phyloP scores from a whole-genome alignment of 2,888 invertebrate genomes.

The Apotomis turbidana region DNA sequence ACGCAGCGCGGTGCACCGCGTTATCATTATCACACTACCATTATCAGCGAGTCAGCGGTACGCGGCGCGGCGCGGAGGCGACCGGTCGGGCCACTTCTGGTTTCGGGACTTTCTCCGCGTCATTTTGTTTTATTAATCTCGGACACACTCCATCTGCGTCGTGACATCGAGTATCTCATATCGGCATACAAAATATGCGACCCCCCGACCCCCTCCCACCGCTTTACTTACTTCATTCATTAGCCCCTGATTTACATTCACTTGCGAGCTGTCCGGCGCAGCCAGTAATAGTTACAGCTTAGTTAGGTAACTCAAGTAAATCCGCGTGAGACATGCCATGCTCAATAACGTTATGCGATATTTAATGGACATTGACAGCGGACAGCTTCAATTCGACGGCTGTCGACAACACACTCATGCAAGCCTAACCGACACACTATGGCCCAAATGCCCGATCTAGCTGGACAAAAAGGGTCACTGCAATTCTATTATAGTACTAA shows the following conservation, averaged over 20 bases:
- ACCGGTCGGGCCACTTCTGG: slow-evolving; percentile 13
- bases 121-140: slow-evolving; percentile 11
- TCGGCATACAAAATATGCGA: slow-evolving; percentile 1
- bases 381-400: background rate
- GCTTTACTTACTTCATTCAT: slow-evolving; percentile 12
- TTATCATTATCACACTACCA: background rate
- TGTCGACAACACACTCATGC: slow-evolving; percentile 1
- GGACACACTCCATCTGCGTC: background rate
- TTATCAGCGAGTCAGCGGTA: background rate
- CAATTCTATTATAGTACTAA: too few species aligned
- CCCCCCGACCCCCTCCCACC: background rate
- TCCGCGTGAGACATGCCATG: slow-evolving; percentile 1
- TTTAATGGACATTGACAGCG: slow-evolving; percentile 4
- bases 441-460: too few species aligned
- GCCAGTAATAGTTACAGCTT: background rate
- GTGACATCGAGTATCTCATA: slow-evolving; percentile 17
- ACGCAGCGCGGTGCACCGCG: background rate
- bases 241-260: slow-evolving; percentile 15
- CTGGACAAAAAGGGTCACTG: too few species aligned
- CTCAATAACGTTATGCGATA: slow-evolving; percentile 10
- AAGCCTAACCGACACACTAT: background rate
- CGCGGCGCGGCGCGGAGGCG: background rate
- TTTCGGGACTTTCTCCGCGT: slow-evolving; percentile 30
- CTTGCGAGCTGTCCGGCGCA: background rate
- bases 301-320: slow-evolving; percentile 21